Evolutionary conservation across 1,140 invertebrate genomes (phyloP).

Genomic region (Drosophila pectinifera): DNA sequence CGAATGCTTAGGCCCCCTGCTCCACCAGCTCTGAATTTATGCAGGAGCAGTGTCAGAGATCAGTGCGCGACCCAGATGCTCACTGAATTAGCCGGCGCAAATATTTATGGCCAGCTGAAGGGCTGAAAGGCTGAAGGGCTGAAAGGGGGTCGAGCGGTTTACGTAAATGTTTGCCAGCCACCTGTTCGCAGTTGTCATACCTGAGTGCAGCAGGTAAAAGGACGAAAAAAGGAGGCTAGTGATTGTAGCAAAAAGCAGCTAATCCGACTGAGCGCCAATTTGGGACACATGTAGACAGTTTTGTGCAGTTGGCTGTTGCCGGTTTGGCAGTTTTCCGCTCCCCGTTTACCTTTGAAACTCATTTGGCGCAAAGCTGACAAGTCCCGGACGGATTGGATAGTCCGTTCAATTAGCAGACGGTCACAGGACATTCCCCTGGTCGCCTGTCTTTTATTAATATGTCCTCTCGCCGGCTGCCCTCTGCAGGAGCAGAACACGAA

Average conservation of each 20-base stretch:
- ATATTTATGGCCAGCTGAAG: slow-evolving; percentile 50
- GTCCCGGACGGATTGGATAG: slow-evolving; percentile 39
- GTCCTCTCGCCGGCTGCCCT: slow-evolving; percentile 14
- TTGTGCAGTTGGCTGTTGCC: slow-evolving; percentile 33
- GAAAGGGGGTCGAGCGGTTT: slow-evolving; percentile 38
- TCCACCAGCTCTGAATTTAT: slow-evolving; percentile 41
- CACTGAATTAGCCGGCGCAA: slow-evolving; percentile 56
- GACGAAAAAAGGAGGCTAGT: slow-evolving; percentile 32
- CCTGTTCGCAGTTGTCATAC: slow-evolving; percentile 68
- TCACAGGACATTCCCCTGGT: slow-evolving; percentile 37
- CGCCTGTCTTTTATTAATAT: slow-evolving; percentile 60
- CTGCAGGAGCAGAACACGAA: slow-evolving; percentile 9
- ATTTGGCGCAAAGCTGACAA: slow-evolving; percentile 57
- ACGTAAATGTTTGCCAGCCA: slow-evolving; percentile 65
- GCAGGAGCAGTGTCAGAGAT: slow-evolving; percentile 60
- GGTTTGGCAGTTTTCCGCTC: slow-evolving; percentile 17
- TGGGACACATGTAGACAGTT: slow-evolving; percentile 62
- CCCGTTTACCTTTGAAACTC: slow-evolving; percentile 46
- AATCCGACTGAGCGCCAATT: slow-evolving; percentile 70
- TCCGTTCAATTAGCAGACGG: slow-evolving; percentile 67
- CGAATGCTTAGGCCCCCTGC: slow-evolving; percentile 4
- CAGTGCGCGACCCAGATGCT: slow-evolving; percentile 59
- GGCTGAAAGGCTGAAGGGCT: slow-evolving; percentile 27
- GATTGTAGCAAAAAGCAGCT: slow-evolving; percentile 59
- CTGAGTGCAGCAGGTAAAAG: slow-evolving; percentile 26